Evolutionary conservation across 1,140 invertebrate species (phyloP).

Genomic region (Episyrphus balteatus): DNA sequence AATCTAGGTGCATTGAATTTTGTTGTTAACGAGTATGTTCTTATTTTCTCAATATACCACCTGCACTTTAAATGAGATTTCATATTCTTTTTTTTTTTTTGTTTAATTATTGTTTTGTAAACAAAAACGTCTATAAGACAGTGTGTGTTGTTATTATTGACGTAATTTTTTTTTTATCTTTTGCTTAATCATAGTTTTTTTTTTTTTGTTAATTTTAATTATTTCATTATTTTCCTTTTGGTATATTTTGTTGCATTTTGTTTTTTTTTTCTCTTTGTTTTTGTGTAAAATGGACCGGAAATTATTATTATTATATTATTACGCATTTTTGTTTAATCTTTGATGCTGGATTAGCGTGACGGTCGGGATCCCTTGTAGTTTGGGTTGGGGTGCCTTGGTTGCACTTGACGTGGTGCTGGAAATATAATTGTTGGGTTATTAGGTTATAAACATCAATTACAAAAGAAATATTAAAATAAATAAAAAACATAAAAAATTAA

Average conservation of each 20-base stretch:
- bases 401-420: slow-evolving; percentile 27
- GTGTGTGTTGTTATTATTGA: background rate
- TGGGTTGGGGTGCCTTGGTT: slow-evolving; percentile 34
- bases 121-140: background rate
- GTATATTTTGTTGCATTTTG: background rate
- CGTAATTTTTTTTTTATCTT: too few relatives aligned
- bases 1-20: too few relatives aligned
- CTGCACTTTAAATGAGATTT: too few relatives aligned
- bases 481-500: too few relatives aligned
- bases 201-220: too few relatives aligned
- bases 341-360: slow-evolving; percentile 2
- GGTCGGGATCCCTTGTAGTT: slow-evolving; percentile 35
- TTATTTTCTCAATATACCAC: too few relatives aligned
- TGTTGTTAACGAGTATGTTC: too few relatives aligned
- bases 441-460: background rate
- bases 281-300: slow-evolving; percentile 6
- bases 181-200: too few relatives aligned
- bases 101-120: too few relatives aligned
- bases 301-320: slow-evolving; percentile 2
- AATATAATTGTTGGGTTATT: background rate
- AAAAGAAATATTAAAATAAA: background rate
- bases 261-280: background rate
- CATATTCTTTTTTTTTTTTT: too few relatives aligned
- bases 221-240: background rate
- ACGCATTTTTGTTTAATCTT: background rate